phyloP scores from a whole-genome alignment of 2,113 vertebrate species.

The Ctenomys sociabilis region DNA sequence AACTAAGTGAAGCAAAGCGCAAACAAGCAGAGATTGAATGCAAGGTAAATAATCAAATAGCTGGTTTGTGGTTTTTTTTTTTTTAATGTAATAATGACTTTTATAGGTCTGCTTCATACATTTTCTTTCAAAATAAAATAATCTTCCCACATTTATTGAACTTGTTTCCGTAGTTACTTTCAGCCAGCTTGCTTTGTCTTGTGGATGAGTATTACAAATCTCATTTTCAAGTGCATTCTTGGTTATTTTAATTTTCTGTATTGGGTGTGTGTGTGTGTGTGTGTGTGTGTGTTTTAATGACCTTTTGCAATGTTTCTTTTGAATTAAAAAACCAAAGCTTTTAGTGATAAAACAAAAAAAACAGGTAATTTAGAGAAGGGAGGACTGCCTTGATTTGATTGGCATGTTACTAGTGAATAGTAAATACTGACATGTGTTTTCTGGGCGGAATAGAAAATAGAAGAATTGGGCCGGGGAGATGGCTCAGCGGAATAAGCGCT shows the following conservation, averaged over 20 bases:
- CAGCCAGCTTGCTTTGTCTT: background rate
- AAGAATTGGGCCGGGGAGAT: too few species aligned
- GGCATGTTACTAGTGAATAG: background rate
- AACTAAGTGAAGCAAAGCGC: constrained; percentile 93
- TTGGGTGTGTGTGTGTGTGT: background rate
- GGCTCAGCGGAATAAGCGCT: too few species aligned
- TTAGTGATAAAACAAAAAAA: background rate
- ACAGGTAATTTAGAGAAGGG: background rate
- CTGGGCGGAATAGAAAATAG: background rate
- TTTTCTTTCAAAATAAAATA: constrained; percentile 9
- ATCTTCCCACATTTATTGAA: constrained; percentile 7
- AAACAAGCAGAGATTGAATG: constrained; percentile 96
- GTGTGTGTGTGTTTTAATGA: background rate
- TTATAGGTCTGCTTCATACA: background rate
- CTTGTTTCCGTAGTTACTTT: constrained; percentile 53
- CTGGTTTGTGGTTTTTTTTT: constrained; percentile 39
- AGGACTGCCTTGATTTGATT: background rate
- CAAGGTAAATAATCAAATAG: constrained; percentile 89
- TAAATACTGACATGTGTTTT: background rate
- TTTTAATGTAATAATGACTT: background rate
- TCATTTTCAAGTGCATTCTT: constrained; percentile 15
- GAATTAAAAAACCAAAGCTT: constrained; percentile 12
- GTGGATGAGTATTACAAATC: constrained; percentile 36
- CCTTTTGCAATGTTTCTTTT: constrained; percentile 23
- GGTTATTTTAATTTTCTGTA: constrained; percentile 13